These are phyloP conservation scores for Conomelus anceps DNA, from an alignment of 2,888 invertebrate species.

Conservation along the genomic window DNA sequence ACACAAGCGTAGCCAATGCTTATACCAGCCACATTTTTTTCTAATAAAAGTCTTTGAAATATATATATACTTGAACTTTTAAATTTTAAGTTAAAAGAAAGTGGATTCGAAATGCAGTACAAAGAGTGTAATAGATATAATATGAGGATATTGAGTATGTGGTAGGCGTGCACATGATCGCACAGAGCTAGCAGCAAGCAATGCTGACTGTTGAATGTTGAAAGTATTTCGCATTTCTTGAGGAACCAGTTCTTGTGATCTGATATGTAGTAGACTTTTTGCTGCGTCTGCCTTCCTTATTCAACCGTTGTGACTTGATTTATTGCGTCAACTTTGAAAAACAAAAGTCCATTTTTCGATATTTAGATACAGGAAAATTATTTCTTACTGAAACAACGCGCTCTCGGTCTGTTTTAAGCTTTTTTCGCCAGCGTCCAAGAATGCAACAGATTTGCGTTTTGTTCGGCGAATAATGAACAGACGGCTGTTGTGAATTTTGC, in stretches of 20 bases:
- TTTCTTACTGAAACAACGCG: not conserved
- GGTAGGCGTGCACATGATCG: not conserved
- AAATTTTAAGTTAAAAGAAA: no score
- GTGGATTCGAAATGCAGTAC: not conserved
- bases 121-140: not conserved
- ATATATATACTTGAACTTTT: no score
- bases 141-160: not conserved
- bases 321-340: not conserved
- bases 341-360: not conserved
- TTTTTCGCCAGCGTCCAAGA: not conserved
- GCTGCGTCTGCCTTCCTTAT: not conserved
- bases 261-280: not conserved
- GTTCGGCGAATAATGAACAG: not conserved
- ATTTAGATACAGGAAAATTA: not conserved
- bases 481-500: not conserved
- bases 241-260: not conserved
- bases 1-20: no score
- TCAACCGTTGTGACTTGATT: not conserved
- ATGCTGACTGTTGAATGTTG: not conserved
- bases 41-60: no score
- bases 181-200: not conserved
- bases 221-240: not conserved
- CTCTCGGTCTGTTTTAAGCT: not conserved
- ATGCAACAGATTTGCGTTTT: not conserved
- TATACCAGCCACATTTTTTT: no score